phyloP scores from a whole-genome alignment of 2,797 vertebrate genomes.

The Tarsius wallacei region DNA sequence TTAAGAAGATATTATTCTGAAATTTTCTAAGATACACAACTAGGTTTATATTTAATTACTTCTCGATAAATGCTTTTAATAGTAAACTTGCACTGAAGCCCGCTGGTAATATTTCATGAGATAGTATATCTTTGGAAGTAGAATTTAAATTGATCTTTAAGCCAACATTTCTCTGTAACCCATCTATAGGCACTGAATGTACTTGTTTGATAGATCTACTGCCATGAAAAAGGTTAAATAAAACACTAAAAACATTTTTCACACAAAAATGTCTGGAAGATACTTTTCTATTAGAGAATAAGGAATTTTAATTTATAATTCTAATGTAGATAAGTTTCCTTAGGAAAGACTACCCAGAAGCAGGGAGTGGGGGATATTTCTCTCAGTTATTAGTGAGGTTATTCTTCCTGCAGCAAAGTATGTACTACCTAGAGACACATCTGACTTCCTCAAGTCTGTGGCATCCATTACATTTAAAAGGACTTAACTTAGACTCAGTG shows the following conservation, averaged over 20 bases:
- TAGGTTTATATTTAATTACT: slow-evolving; percentile 1
- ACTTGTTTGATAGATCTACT: slow-evolving; percentile 30
- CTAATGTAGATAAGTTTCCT: slow-evolving; percentile 56
- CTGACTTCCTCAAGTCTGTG: not conserved
- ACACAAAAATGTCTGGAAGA: slow-evolving; percentile 42
- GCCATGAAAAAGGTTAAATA: not conserved
- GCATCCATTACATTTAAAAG: slow-evolving; percentile 10
- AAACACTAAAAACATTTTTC: slow-evolving; percentile 44
- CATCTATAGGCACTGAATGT: not conserved
- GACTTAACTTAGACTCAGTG: slow-evolving; percentile 72
- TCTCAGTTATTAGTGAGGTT: slow-evolving; percentile 41
- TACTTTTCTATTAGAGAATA: slow-evolving; percentile 62
- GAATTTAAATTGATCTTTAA: slow-evolving; percentile 11
- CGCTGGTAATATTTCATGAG: not conserved
- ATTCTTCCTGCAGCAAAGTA: slow-evolving; percentile 45
- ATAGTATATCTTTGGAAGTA: not conserved
- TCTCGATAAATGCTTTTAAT: slow-evolving; percentile 54
- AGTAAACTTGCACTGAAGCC: slow-evolving; percentile 38
- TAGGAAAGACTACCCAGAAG: slow-evolving; percentile 51
- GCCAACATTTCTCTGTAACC: not conserved
- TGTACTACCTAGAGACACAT: not conserved
- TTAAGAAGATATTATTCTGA: not conserved
- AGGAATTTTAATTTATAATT: slow-evolving; percentile 53
- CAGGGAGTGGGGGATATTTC: not conserved
- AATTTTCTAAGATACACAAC: slow-evolving; percentile 45